Conservation (phyloP, 2,888 invertebrate genomes). For the Diloba caeruleocephala region DNA sequence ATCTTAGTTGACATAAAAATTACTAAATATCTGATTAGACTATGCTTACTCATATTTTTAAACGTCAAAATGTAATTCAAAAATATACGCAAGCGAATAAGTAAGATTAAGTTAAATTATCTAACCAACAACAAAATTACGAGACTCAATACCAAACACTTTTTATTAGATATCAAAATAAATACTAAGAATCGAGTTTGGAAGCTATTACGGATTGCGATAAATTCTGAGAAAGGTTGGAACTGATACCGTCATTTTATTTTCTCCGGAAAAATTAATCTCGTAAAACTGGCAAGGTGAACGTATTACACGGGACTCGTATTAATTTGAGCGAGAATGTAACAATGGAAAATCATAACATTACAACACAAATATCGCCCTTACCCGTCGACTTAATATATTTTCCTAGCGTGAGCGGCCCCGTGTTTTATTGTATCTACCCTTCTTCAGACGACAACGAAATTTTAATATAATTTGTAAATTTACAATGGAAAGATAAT, state of each 20-base stretch:
- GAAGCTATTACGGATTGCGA: conserved; percentile 13
- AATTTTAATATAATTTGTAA: too few species aligned
- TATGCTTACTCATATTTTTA: too few species aligned
- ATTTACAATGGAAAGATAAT: too few species aligned
- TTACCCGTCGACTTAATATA: conserved; percentile 6
- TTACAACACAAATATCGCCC: conserved; percentile 19
- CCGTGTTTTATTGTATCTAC: too few species aligned
- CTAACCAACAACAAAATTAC: background rate
- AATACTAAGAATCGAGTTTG: conserved; percentile 7
- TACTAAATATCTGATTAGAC: too few species aligned
- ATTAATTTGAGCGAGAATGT: conserved; percentile 37
- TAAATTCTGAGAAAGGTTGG: conserved; percentile 11
- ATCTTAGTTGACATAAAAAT: too few species aligned
- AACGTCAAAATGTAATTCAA: too few species aligned
- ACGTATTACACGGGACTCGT: conserved; percentile 17
- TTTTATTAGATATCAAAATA: conserved; percentile 1
- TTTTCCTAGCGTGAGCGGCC: conserved; percentile 2
- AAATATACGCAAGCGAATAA: too few species aligned
- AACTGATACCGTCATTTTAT: conserved; percentile 5
- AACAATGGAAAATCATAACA: conserved; percentile 19
- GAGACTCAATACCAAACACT: conserved; percentile 1
- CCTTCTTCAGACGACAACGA: conserved; percentile 4
- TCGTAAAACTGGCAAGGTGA: conserved; percentile 31
- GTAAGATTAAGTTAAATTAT: background rate
- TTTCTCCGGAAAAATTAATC: conserved; percentile 23